These are phyloP conservation scores for Glaucopsyche alexis DNA, from an alignment of 2,888 invertebrate genomes.

Conservation along the genomic window DNA sequence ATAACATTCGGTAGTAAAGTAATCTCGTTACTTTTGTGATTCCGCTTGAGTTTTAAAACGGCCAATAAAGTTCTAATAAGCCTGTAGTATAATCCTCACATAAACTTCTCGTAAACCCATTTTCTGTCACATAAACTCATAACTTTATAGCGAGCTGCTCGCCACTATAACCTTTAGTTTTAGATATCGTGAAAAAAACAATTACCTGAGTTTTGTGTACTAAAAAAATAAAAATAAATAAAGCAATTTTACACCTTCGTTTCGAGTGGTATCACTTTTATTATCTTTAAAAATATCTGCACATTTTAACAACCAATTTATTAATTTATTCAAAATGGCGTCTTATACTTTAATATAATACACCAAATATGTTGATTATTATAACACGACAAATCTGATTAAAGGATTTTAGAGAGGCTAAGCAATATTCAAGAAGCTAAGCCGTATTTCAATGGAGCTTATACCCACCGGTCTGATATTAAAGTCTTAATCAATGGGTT, in stretches of 20 bases:
- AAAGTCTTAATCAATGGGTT: constrained; percentile 18
- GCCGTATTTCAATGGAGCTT: constrained; percentile 18
- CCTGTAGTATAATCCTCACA: constrained; percentile 11
- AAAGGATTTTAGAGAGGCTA: constrained; percentile 10
- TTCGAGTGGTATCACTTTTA: too few relatives aligned
- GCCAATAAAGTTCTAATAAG: constrained; percentile 22
- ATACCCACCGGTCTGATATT: constrained; percentile 10
- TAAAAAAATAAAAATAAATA: too few relatives aligned
- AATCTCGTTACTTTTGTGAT: neutral
- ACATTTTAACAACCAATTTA: too few relatives aligned
- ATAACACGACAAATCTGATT: constrained; percentile 23
- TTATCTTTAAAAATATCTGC: too few relatives aligned
- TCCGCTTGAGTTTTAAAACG: constrained; percentile 6
- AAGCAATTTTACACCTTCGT: too few relatives aligned
- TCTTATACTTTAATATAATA: neutral
- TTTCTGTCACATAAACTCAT: constrained; percentile 25
- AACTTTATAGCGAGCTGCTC: constrained; percentile 6
- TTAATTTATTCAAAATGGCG: neutral
- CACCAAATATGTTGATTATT: neutral
- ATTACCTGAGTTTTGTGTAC: neutral
- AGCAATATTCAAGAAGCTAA: constrained; percentile 16
- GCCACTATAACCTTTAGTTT: neutral
- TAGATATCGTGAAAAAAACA: neutral
- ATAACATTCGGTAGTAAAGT: neutral
- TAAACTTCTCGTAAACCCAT: constrained; percentile 18